These are phyloP conservation scores for Oostethus manadensis DNA, from an alignment of 2,113 vertebrate genomes.

Conservation along the genomic window DNA sequence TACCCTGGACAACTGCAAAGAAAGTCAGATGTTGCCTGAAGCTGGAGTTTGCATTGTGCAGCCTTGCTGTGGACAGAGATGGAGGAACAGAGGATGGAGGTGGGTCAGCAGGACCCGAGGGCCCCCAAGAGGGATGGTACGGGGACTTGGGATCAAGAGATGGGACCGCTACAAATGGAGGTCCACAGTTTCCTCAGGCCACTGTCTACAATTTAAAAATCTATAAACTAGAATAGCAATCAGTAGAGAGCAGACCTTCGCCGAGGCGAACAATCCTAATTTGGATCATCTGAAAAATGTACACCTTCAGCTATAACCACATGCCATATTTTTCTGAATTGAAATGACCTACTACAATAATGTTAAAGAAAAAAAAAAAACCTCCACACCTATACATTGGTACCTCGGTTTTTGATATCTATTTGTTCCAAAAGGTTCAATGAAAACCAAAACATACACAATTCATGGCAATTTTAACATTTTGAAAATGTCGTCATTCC, in stretches of 20 bases:
- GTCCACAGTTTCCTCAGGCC: slow-evolving; percentile 62
- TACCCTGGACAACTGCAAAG: slow-evolving; percentile 65
- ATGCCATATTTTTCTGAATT: not conserved
- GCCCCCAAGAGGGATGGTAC: slow-evolving; percentile 51
- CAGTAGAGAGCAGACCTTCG: not conserved
- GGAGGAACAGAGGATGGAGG: slow-evolving; percentile 49
- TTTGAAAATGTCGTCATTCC: too few relatives aligned
- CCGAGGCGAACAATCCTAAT: not conserved
- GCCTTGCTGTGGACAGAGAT: slow-evolving; percentile 53
- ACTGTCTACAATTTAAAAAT: slow-evolving; percentile 31
- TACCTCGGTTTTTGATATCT: too few relatives aligned
- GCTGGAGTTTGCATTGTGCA: slow-evolving; percentile 42
- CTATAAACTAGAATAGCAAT: slow-evolving; percentile 26
- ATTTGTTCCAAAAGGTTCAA: too few relatives aligned
- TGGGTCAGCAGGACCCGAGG: slow-evolving; percentile 59
- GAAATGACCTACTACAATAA: too few relatives aligned
- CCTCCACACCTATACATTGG: too few relatives aligned
- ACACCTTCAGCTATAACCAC: not conserved
- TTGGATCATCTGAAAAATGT: not conserved
- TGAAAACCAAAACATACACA: too few relatives aligned
- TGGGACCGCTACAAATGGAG: slow-evolving; percentile 52
- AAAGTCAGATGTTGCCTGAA: slow-evolving; percentile 72
- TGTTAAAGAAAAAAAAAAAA: too few relatives aligned
- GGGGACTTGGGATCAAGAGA: slow-evolving; percentile 55
- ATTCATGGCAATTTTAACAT: too few relatives aligned